A percentile compares a stretch with the other conserved stretches of the same genome.
Conservation (phyloP, 2,888 invertebrate species). For the Nomada flava region DNA sequence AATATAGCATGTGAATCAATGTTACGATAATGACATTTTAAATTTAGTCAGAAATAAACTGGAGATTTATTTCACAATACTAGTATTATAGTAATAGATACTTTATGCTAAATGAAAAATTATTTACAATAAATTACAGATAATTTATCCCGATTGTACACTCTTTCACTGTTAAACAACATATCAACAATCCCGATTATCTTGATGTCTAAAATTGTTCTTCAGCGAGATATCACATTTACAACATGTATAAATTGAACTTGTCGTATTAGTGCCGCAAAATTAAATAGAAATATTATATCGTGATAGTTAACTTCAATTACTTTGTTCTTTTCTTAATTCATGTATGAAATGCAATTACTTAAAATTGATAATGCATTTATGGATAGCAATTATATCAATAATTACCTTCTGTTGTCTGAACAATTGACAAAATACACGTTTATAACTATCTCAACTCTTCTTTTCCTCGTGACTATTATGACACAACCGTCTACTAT, state of each 20-base stretch:
- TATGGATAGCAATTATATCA: neutral
- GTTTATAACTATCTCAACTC: neutral
- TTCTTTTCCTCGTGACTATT: constrained; percentile 7
- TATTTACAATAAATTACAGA: neutral
- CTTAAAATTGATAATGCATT: neutral
- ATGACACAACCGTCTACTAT: constrained; percentile 14
- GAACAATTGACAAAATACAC: constrained; percentile 35
- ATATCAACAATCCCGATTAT: neutral
- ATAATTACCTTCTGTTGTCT: constrained; percentile 31
- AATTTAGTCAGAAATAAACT: neutral
- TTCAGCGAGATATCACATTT: neutral
- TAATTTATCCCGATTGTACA: neutral
- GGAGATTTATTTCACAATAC: neutral
- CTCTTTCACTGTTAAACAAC: neutral
- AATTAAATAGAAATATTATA: neutral
- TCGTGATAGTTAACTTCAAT: neutral
- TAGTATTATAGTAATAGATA: neutral
- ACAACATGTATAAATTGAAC: no score
- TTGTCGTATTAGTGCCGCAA: no score
- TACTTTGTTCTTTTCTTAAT: neutral
- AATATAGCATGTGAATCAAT: neutral
- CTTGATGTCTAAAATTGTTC: neutral
- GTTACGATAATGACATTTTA: constrained; percentile 7
- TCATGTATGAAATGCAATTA: neutral
- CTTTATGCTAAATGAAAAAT: neutral